A percentile compares a stretch with the other conserved stretches of the same genome.
These are phyloP conservation scores for Drosophila funebris DNA, from an alignment of 1,140 invertebrate genomes.

Conservation along the genomic window DNA sequence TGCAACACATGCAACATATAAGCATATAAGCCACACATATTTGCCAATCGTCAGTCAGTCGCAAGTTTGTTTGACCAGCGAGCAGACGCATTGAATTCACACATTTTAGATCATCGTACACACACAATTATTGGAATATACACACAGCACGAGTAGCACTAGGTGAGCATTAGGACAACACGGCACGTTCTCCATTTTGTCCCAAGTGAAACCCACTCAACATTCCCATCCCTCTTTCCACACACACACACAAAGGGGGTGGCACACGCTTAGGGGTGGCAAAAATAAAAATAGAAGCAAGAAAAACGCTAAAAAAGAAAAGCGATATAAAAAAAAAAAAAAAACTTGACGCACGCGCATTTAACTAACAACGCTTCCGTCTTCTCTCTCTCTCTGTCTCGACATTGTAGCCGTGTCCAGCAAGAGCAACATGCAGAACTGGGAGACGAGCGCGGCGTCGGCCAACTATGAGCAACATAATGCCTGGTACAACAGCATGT, in stretches of 20 bases:
- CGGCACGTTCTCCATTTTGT: constrained; percentile 52
- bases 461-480: constrained; percentile 81
- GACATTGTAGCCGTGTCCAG: constrained; percentile 44
- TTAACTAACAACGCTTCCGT: constrained; percentile 17
- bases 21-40: constrained; percentile 58
- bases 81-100: constrained; percentile 33
- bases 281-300: constrained; percentile 51
- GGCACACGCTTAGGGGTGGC: constrained; percentile 62
- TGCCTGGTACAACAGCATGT: constrained; percentile 80
- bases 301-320: constrained; percentile 48
- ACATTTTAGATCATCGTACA: not conserved
- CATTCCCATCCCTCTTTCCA: constrained; percentile 26
- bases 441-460: constrained; percentile 74
- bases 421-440: constrained; percentile 75
- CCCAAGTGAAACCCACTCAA: constrained; percentile 59
- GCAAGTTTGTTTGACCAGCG: constrained; percentile 47
- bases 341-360: constrained; percentile 72
- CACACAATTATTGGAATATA: constrained; percentile 34
- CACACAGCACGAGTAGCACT: constrained; percentile 5
- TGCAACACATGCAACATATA: no score
- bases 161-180: constrained; percentile 40
- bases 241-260: not conserved
- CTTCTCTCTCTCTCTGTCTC: constrained; percentile 10
- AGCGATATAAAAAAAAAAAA: constrained; percentile 31
- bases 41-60: constrained; percentile 58